Conservation (phyloP, 2,888 invertebrate genomes). For the Phortica magna region DNA sequence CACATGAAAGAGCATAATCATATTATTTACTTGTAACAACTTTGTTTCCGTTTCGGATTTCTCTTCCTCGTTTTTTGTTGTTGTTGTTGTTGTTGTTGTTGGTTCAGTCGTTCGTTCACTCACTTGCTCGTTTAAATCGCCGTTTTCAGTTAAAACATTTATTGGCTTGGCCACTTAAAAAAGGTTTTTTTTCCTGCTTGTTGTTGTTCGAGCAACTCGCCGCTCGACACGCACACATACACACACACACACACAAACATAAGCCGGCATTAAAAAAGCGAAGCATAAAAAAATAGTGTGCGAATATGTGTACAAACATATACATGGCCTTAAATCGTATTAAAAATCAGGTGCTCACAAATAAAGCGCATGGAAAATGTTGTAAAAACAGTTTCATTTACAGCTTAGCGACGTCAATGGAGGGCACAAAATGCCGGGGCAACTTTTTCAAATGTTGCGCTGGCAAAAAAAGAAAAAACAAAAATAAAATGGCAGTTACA, state of each 20-base stretch:
- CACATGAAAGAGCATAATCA: conserved; percentile 32
- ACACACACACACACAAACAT: conserved; percentile 24
- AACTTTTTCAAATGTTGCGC: no score
- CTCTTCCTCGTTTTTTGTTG: background rate
- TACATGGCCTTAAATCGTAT: conserved; percentile 60
- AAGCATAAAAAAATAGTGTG: conserved; percentile 8
- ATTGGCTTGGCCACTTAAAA: conserved; percentile 67
- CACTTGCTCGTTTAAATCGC: background rate
- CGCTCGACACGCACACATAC: background rate
- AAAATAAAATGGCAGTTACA: conserved; percentile 35
- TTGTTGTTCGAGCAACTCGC: no score
- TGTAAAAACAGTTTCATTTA: conserved; percentile 31
- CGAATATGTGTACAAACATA: no score
- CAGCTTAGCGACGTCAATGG: conserved; percentile 26
- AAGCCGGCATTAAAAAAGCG: conserved; percentile 48
- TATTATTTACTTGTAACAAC: conserved; percentile 32
- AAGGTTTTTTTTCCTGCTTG: conserved; percentile 51
- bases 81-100: background rate
- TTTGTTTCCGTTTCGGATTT: conserved; percentile 3
- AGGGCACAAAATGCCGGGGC: conserved; percentile 10
- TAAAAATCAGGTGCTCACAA: conserved; percentile 66
- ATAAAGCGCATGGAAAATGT: conserved; percentile 40
- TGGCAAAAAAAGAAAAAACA: conserved; percentile 4
- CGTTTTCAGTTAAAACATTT: conserved; percentile 41
- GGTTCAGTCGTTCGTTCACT: no score